Evolutionary conservation across 2,113 vertebrate genomes (phyloP), one percentile per base, ranked within the genome.

Genomic region (Leuciscus idus): DNA sequence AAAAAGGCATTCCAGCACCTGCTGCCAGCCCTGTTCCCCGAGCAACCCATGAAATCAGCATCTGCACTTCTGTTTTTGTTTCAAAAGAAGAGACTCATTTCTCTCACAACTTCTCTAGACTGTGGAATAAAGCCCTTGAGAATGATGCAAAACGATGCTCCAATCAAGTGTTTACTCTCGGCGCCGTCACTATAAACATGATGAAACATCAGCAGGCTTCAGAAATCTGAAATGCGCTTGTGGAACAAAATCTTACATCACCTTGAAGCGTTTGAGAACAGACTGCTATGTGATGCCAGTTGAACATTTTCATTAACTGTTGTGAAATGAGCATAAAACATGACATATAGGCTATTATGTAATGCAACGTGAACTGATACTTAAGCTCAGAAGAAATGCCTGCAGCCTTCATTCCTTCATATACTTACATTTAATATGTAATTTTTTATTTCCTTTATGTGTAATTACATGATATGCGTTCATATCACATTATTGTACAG

Each of bases 1-100:
- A 90, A 91, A 92, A 90, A 89, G 92, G 93, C 93, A 92, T 91
- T 94, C 89, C 85, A 77, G 88, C 73, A 84, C 87, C 86, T 86
- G 82, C 79, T 85, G 75, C 89, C 85, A 80, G 85, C 87, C 61
- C 76, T 36, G 61, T 70, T 84, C 74, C 86, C 89, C 81, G 61
- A 79, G 68, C 87, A 83, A 80, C 75, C 85, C 62, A 76, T 92
- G 88, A 83, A 82, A 83, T 73, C 82, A 84, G 50, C 66, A 55
- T 73, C 81, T 83, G 66, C 66, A 73, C 30, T 73, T 59, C 13
- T 36, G 33, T 36, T 55, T 72, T 83, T 83, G 66, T 83, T 72
- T 83, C 66, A 57, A 72, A 77, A 55, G 66, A 83, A 72, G 23
- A 52, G 17, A 43, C 8, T 43, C 4, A 43, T 73, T 83, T 59